Percentiles rank a stretch among this genome's conserved stretches.
Conservation (phyloP, 2,888 invertebrate genomes). For the Spodoptera littoralis region DNA sequence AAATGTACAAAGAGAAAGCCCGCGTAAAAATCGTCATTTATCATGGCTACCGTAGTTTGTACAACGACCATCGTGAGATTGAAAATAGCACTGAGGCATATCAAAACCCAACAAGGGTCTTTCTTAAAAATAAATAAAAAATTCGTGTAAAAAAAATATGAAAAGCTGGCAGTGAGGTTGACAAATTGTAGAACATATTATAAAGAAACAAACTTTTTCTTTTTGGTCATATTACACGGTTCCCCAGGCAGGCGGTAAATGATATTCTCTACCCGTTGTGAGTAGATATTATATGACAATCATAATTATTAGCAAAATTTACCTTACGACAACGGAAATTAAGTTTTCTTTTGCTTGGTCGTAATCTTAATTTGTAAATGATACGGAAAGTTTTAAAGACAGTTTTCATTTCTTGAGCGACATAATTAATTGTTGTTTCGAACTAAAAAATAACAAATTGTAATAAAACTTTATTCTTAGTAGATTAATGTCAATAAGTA, state of each 20-base stretch:
- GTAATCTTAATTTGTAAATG: too few relatives aligned
- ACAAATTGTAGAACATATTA: constrained; percentile 36
- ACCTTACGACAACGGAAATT: too few relatives aligned
- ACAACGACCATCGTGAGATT: constrained; percentile 30
- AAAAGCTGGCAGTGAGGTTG: constrained; percentile 34
- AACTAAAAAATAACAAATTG: too few relatives aligned
- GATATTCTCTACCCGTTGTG: constrained; percentile 11
- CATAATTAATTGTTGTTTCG: too few relatives aligned
- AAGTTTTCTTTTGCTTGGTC: too few relatives aligned
- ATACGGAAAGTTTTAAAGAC: too few relatives aligned
- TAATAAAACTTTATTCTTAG: too few relatives aligned
- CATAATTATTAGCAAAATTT: too few relatives aligned
- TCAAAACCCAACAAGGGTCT: constrained; percentile 32
- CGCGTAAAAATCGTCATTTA: constrained; percentile 32
- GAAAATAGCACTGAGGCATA: constrained; percentile 30
- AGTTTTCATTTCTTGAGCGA: too few relatives aligned
- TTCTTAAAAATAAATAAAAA: constrained; percentile 41
- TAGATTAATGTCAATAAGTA: too few relatives aligned
- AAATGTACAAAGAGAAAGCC: constrained; percentile 8
- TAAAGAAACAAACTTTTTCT: constrained; percentile 30
- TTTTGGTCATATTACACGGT: constrained; percentile 7
- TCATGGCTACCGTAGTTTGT: constrained; percentile 28
- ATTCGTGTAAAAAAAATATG: constrained; percentile 30
- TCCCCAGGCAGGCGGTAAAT: constrained; percentile 9
- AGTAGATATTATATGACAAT: constrained; percentile 3